Conservation (phyloP, 2,797 vertebrate species). For the Capromys pilorides region DNA sequence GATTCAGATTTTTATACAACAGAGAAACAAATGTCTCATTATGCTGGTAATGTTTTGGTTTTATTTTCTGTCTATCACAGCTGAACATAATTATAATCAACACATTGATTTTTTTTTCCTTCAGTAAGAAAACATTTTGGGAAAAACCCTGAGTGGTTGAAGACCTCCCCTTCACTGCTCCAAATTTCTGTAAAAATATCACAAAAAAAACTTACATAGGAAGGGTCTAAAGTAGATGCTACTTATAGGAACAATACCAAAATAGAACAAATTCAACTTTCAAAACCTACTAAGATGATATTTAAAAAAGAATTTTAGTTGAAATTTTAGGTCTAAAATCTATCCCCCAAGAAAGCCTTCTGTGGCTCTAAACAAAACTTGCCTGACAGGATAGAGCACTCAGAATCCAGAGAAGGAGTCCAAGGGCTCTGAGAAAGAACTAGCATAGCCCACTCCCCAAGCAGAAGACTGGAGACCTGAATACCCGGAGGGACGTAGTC, state of each 20-base stretch:
- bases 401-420: neutral
- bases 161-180: neutral
- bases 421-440: neutral
- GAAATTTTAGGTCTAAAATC: neutral
- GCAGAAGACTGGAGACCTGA: neutral
- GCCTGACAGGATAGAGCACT: neutral
- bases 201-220: neutral
- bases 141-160: neutral
- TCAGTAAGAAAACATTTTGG: neutral
- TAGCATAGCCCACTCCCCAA: neutral
- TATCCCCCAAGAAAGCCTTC: neutral
- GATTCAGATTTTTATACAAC: neutral
- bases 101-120: neutral
- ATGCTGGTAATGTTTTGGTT: neutral
- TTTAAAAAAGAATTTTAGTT: neutral
- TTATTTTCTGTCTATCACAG: slow-evolving; percentile 20
- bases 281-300: neutral
- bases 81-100: slow-evolving; percentile 27
- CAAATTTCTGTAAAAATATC: slow-evolving; percentile 12
- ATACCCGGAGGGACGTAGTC: neutral
- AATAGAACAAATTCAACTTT: neutral
- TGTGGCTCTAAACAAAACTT: neutral
- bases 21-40: neutral
- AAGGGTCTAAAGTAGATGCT: neutral
- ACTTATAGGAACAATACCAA: neutral